phyloP scores from a whole-genome alignment of 2,888 invertebrate genomes.

The Xylota segnis region DNA sequence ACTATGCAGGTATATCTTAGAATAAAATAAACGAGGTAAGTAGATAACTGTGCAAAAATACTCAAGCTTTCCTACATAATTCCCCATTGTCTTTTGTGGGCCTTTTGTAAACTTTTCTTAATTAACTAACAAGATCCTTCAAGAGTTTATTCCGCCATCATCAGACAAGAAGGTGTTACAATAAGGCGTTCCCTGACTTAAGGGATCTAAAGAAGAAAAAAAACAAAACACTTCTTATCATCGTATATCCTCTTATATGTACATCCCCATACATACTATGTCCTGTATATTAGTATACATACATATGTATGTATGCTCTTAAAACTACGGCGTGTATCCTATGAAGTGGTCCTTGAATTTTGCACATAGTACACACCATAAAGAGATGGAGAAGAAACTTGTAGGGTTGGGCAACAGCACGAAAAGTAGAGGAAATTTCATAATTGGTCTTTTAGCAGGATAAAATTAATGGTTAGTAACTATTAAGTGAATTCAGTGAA shows the following conservation, averaged over 20 bases:
- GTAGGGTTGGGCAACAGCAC: not conserved
- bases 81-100: conserved; percentile 48
- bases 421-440: conserved; percentile 40
- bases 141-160: conserved; percentile 33
- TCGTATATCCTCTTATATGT: conserved; percentile 10
- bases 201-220: conserved; percentile 23
- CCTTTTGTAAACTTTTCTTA: conserved; percentile 54
- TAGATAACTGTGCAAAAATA: conserved; percentile 48
- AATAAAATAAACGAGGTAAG: conserved; percentile 35
- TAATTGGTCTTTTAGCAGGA: conserved; percentile 56
- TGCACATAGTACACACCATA: conserved; percentile 17
- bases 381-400: conserved; percentile 19
- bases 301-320: not conserved
- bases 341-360: conserved; percentile 42
- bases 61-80: conserved; percentile 22
- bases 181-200: conserved; percentile 27
- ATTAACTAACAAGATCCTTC: conserved; percentile 53
- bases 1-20: conserved; percentile 13
- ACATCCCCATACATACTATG: not conserved
- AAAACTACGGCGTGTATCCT: conserved; percentile 30
- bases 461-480: conserved; percentile 52
- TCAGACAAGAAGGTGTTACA: conserved; percentile 10
- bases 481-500: conserved; percentile 47
- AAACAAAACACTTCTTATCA: conserved; percentile 13
- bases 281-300: not conserved